Evolutionary conservation across 1,140 invertebrate species (phyloP), one percentile per base, ranked within the genome.

Genomic region (Heliconius eleuchia): DNA sequence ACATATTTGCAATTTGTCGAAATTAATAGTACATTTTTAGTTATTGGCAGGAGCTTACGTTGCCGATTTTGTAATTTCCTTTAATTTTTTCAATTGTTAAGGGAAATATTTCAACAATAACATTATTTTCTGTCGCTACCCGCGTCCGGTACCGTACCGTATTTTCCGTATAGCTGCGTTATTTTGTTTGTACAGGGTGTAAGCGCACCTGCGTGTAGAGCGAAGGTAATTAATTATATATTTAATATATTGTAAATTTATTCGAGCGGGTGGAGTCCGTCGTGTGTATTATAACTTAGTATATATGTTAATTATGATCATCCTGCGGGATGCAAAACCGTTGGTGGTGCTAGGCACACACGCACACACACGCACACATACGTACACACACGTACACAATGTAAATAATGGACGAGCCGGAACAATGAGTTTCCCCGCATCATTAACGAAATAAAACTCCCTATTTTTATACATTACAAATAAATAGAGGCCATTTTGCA

Each of bases 341-440:
- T 66, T 30, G 78, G 82, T 73, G 81, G 83, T 83, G 86, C 86
- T 84, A 83, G 37, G 34, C 76, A 27, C 46, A 66, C 42, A 16
- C 60, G 3, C 60, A 1, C 23, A 1, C 60, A 16, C 60, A 2
- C 27, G 5, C 60, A 30, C 60, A 9, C 60, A 66, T 27, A 16
- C 60, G 11, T 27, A 66, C 23, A 9, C 57, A 13, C 57, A 60
- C 23, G 11, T 13, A 52, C 50, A 19, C 18, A 11, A 19, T 60
- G 55, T 60, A 27, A 60, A 60, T 60, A 60, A 3, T 23, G 7
- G n/a, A 60, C n/a, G n/a, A 60, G 55, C 5, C n/a, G 4, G 55
- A 19, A 60, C 55, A 60, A 11, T 60, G 19, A 23, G 9, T 23
- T 9, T 23, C n/a, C 55, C 11, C 1, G 13, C 11, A 66, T 27